phyloP scores from a whole-genome alignment of 2,113 vertebrate species.

The Saguinus midas region DNA sequence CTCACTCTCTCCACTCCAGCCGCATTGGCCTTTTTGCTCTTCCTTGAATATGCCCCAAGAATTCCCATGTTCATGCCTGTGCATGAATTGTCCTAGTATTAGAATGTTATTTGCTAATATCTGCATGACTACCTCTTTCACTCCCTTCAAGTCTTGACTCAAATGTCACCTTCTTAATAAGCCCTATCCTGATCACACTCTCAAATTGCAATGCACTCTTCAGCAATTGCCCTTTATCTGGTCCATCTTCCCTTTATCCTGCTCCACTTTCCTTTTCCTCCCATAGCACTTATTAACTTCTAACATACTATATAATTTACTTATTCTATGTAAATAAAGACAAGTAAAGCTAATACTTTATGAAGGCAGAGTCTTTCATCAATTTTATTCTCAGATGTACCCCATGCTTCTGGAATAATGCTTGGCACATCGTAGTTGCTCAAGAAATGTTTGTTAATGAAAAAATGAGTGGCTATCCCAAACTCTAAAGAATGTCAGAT shows the following conservation, averaged over 20 bases:
- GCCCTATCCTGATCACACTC: neutral
- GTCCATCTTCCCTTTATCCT: neutral
- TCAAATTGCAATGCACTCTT: neutral
- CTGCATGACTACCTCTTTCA: neutral
- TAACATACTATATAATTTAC: neutral
- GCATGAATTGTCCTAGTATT: neutral
- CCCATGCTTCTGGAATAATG: neutral
- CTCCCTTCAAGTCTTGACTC: neutral
- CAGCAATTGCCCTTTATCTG: neutral
- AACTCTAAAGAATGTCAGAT: neutral
- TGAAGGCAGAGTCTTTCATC: neutral
- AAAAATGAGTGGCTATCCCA: neutral
- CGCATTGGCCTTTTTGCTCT: neutral
- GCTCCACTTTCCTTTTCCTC: neutral
- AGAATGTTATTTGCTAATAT: neutral
- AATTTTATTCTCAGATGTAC: neutral
- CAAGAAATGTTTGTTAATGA: neutral
- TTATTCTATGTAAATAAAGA: neutral
- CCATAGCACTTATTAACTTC: neutral
- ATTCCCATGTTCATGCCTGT: neutral
- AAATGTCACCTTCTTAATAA: neutral
- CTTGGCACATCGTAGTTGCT: neutral
- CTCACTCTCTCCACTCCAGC: neutral
- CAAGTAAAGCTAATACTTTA: neutral
- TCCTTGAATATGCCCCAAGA: neutral